Conservation (phyloP, 2,797 vertebrate genomes). For the Pteronotus mesoamericanus region DNA sequence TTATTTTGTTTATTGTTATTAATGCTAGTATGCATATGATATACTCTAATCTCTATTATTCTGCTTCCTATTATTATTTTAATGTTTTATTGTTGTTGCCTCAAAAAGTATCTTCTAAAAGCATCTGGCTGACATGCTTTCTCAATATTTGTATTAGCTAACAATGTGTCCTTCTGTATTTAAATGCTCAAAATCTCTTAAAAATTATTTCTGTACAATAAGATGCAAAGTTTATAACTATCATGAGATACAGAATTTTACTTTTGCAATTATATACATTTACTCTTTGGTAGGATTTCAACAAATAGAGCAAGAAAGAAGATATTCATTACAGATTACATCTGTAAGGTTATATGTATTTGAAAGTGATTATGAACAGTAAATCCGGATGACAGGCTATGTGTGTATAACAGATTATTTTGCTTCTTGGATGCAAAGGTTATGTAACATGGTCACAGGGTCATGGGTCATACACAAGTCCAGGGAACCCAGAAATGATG, state of each 20-base stretch:
- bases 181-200: background rate
- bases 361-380: constrained; percentile 1
- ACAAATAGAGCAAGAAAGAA: background rate
- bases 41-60: background rate
- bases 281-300: background rate
- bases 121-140: background rate
- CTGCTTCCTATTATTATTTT: background rate
- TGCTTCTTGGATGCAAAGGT: background rate
- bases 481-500: background rate
- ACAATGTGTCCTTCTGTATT: background rate
- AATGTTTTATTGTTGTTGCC: background rate
- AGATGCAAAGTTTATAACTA: background rate
- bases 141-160: background rate
- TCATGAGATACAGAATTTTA: background rate
- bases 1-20: background rate
- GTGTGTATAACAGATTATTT: too few relatives aligned
- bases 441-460: too few relatives aligned
- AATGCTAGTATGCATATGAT: background rate
- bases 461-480: background rate
- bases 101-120: background rate
- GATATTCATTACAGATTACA: background rate
- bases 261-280: background rate
- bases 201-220: background rate
- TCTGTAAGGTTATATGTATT: background rate
- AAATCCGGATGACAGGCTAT: background rate